Evolutionary conservation across 2,888 invertebrate species (phyloP).

Genomic region (Sycophila texana): DNA sequence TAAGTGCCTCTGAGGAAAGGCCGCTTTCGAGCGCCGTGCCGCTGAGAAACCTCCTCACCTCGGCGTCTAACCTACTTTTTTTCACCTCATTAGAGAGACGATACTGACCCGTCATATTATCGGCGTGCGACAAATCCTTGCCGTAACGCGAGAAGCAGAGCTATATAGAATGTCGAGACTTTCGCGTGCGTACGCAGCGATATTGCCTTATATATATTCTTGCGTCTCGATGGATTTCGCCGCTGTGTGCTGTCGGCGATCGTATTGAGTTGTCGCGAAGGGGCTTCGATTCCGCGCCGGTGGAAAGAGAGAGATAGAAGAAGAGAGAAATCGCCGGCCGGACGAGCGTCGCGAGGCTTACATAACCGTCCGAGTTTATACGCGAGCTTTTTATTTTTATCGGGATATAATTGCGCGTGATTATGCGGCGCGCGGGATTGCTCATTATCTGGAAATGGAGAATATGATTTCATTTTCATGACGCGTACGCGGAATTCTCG

Average conservation of each 20-base stretch:
- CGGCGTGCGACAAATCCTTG: conserved; percentile 33
- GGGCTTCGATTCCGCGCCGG: not conserved
- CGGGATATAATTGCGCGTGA: not conserved
- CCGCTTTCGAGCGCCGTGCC: not conserved
- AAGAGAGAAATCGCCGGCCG: too few species aligned
- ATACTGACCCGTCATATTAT: conserved; percentile 17
- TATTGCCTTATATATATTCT: too few species aligned
- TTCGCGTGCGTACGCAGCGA: too few species aligned
- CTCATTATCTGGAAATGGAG: too few species aligned
- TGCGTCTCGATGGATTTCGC: too few species aligned
- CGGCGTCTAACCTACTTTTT: conserved; percentile 21
- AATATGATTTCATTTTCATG: conserved; percentile 6
- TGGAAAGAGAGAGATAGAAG: too few species aligned
- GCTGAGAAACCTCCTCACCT: not conserved
- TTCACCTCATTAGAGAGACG: conserved; percentile 8
- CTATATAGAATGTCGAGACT: not conserved
- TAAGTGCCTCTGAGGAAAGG: not conserved
- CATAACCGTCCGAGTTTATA: not conserved
- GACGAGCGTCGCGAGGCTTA: not conserved
- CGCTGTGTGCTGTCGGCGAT: too few species aligned
- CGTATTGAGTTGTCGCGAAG: conserved; percentile 2
- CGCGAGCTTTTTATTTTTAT: not conserved
- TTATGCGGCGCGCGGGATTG: not conserved
- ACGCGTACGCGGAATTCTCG: not conserved
- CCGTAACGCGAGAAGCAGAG: conserved; percentile 7